Evolutionary conservation across 1,140 invertebrate species (phyloP), one percentile per base, ranked within the genome.

Genomic region (Araneus ventricosus): DNA sequence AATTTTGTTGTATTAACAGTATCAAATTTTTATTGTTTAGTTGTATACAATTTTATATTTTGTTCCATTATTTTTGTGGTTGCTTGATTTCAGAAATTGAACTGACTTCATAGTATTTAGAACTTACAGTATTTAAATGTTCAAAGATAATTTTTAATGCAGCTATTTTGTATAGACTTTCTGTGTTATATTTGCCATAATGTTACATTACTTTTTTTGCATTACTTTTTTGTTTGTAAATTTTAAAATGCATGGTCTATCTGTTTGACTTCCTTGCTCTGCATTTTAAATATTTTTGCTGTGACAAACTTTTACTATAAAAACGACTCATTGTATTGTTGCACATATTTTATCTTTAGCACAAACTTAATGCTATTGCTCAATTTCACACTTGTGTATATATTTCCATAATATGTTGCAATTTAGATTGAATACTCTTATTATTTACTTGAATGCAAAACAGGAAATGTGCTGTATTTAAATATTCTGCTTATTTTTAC

Each of bases 291-390:
- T 61, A n/a, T 6, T 61, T 67, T 67, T 67, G 63, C 63, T 67
- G 27, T 30, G 52, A 52, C 30, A 20, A 86, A 22, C 22, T 61
- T 61, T 34, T 57, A 37, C 14, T n/a, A 24, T 27, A 30, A 41
- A 22, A 52, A 86, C 27, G 30, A 22, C 84, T 59, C n/a, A 86
- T 86, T 87, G 20, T 87, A 37, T 61, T 52, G 45, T 52, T 87
- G 85, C 85, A 87, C 85, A 82, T 87, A 24, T 37, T 75, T 37
- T 27, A 67, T 88, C 22, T 34, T 75, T 88, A 27, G 87, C 87
- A 88, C 87, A 67, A 88, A 75, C 63, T 75, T 88, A 27, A 67
- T 88, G 87, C 87, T 88, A 75, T 88, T 88, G 87, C 87, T 88
- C 87, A 88, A 88, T 75, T 88, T 88, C 87, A 88, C 41, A 75